Base-by-base conservation (phyloP, 2,113 vertebrate species). In the Psammodynastes pulverulentus region DNA sequence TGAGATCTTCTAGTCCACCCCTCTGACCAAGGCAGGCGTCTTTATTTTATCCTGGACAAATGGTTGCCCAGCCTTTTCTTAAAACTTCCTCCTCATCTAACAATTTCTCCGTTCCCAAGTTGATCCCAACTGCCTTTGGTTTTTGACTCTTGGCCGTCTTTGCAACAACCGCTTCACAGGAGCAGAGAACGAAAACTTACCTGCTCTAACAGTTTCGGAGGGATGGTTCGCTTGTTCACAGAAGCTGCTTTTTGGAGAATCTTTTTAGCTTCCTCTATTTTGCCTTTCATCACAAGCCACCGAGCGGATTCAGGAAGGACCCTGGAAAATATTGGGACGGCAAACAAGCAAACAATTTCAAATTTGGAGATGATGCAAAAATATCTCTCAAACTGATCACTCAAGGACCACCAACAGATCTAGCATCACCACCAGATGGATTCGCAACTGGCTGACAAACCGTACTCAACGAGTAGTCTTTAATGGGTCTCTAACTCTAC, bases 281-380 rank as follows among this genome's bases (percentile, higher is more conserved):
- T 98, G 43, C 98, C 98, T 93, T 96, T 97, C 4, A 97, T 98
- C 84, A 98, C 93, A 39, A 99, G 98, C 99, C 99, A 99, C 39
- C 98, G 96, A 43, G 98, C 97, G 0, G 99, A 99, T 91, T 99
- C 98, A 1, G 98, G 98, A 3, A 99, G 95, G 91, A 97, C 84
- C 98, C 98, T 99, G 96, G 7, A 23, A 9, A 84, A 46, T n/a
- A 49, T 58, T 24, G 49, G 51, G 12, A 9, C 0, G 58, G 34
- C 48, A 34, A 21, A 15, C 17, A 48, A 39, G 51, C 23, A 26
- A 58, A n/a, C 3, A 39, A 51, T 48, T 91, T 29, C 3, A 6
- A 10, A 24, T 4, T 62, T 62, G 58, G 58, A 62, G 10, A 29
- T n/a, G n/a, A n/a, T n/a, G n/a, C 48, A 87, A 87, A 34, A n/a